Conservation (phyloP, 2,113 vertebrate species). For the Dryoscopus gambensis region DNA sequence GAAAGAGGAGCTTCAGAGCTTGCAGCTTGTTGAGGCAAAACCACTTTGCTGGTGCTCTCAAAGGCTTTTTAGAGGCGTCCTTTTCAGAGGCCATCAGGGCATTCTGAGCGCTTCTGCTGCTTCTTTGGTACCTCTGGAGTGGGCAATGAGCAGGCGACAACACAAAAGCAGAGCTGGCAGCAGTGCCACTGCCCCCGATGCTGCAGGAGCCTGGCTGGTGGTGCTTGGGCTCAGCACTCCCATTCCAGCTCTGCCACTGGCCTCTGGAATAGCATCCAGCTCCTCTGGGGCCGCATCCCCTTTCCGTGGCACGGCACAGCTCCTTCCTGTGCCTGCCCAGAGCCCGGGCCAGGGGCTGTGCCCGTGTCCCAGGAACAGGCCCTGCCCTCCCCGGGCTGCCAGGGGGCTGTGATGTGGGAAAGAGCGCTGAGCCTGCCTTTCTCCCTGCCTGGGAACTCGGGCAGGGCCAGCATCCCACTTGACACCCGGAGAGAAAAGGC, state of each 20-base stretch:
- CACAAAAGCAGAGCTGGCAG: not conserved
- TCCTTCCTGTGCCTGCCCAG: not conserved
- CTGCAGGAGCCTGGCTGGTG: not conserved
- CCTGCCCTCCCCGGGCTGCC: not conserved
- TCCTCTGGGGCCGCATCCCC: not conserved
- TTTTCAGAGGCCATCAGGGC: not conserved
- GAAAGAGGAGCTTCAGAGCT: not conserved
- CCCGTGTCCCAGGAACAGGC: not conserved
- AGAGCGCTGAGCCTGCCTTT: not conserved
- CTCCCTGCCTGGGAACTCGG: constrained; percentile 38
- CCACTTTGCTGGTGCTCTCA: not conserved
- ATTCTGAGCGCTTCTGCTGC: not conserved
- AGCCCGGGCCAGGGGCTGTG: not conserved
- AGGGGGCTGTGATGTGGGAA: not conserved
- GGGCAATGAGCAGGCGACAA: not conserved
- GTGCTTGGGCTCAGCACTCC: not conserved
- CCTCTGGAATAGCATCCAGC: not conserved
- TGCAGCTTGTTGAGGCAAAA: not conserved
- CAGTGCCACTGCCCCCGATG: not conserved
- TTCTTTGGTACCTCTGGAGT: not conserved
- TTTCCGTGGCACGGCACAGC: fast-evolving
- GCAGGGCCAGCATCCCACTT: not conserved
- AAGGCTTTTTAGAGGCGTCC: not conserved
- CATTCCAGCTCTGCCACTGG: not conserved
- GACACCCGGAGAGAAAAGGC: not conserved